A percentile compares a stretch with the other conserved stretches of the same genome.
phyloP scores from a whole-genome alignment of 1,140 invertebrate genomes.

The Muscidifurax raptorellus region DNA sequence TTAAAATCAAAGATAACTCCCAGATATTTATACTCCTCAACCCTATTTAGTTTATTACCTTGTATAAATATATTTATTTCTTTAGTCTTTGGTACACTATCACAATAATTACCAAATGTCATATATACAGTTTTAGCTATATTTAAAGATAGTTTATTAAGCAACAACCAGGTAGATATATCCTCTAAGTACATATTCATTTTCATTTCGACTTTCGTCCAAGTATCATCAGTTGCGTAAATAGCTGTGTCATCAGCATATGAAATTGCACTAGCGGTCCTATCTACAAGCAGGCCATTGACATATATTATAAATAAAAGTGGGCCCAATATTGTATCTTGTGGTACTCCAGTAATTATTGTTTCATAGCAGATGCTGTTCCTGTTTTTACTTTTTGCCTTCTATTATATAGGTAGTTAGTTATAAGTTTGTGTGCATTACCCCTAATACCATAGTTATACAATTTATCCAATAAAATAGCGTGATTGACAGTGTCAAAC shows the following conservation, averaged over 20 bases:
- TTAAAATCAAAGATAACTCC: no score
- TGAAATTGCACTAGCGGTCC: neutral
- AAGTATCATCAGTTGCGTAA: neutral
- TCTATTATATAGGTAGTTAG: neutral
- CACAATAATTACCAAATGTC: neutral
- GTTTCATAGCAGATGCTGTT: neutral
- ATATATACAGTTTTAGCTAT: neutral
- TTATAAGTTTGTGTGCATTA: neutral
- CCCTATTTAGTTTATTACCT: no score
- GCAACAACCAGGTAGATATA: neutral
- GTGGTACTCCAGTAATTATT: no score
- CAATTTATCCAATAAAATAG: no score
- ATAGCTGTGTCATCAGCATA: neutral
- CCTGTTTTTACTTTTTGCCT: neutral
- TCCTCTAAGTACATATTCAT: neutral
- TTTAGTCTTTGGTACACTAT: no score
- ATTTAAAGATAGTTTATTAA: neutral
- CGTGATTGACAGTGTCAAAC: no score
- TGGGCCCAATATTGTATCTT: no score
- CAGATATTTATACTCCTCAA: no score
- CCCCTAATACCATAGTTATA: constrained; percentile 4
- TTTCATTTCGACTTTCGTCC: neutral
- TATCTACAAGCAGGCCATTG: neutral
- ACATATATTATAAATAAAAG: no score
- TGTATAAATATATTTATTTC: no score